Conservation (phyloP, 2,797 vertebrate species). For the Lutjanus argentimaculatus region DNA sequence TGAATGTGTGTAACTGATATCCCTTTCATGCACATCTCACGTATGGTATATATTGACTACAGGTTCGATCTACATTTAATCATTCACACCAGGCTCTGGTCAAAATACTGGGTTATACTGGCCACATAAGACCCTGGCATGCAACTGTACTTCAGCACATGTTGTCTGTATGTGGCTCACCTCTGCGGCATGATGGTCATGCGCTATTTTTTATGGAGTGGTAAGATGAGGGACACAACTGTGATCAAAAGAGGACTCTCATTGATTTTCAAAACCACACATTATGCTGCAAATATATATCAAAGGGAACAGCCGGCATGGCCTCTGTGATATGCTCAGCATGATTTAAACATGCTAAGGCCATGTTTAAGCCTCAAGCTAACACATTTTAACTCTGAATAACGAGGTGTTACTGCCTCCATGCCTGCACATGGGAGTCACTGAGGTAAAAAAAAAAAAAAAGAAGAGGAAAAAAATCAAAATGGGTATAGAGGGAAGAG, state of each 20-base stretch:
- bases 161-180: slow-evolving; percentile 39
- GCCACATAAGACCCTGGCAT: neutral
- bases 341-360: slow-evolving; percentile 76
- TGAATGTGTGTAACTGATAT: slow-evolving; percentile 25
- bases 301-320: slow-evolving; percentile 71
- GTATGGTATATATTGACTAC: slow-evolving; percentile 23
- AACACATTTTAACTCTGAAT: slow-evolving; percentile 72
- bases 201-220: slow-evolving; percentile 43
- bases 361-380: slow-evolving; percentile 73
- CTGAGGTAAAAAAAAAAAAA: slow-evolving; percentile 34
- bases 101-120: slow-evolving; percentile 9
- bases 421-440: slow-evolving; percentile 33
- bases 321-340: slow-evolving; percentile 70
- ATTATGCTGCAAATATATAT: slow-evolving; percentile 77
- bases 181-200: slow-evolving; percentile 42
- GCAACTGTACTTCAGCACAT: neutral
- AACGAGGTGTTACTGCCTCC: slow-evolving; percentile 54
- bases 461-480: slow-evolving; percentile 27
- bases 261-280: slow-evolving; percentile 82
- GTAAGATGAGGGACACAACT: slow-evolving; percentile 61
- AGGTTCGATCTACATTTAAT: slow-evolving; percentile 34
- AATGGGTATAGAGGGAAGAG: slow-evolving; percentile 24
- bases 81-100: slow-evolving; percentile 12
- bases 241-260: slow-evolving; percentile 77
- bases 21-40: slow-evolving; percentile 12